Percentiles rank a stretch among this genome's conserved stretches.
These are phyloP conservation scores for Tragelaphus imberbis DNA, from an alignment of 2,113 vertebrate genomes.

Conservation along the genomic window DNA sequence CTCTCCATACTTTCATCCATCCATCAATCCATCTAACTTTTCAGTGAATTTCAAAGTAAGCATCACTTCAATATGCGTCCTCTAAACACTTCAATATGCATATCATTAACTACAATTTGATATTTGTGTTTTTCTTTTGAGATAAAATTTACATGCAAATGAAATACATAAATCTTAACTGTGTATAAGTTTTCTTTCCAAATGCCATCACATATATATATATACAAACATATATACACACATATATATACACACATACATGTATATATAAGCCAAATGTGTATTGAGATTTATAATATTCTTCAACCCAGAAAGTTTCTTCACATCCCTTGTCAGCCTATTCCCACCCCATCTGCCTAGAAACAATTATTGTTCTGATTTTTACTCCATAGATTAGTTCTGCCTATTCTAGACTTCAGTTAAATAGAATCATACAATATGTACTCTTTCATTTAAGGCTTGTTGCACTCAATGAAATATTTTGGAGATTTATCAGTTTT, in stretches of 20 bases:
- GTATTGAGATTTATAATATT: not conserved
- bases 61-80: not conserved
- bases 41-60: not conserved
- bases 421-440: not conserved
- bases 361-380: not conserved
- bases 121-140: not conserved
- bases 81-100: not conserved
- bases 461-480: not conserved
- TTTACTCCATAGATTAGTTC: not conserved
- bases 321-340: not conserved
- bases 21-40: not conserved
- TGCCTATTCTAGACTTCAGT: not conserved
- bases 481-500: not conserved
- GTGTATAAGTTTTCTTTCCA: not conserved
- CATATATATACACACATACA: accelerated
- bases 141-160: not conserved
- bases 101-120: not conserved
- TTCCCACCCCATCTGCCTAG: not conserved
- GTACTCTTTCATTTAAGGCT: not conserved
- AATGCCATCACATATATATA: not conserved
- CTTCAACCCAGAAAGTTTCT: not conserved
- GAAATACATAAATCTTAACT: not conserved
- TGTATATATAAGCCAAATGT: not conserved
- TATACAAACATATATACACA: not conserved
- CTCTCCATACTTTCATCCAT: not conserved